Evolutionary conservation across 1,140 invertebrate species (phyloP).

Genomic region (Drosophila arizonae): DNA sequence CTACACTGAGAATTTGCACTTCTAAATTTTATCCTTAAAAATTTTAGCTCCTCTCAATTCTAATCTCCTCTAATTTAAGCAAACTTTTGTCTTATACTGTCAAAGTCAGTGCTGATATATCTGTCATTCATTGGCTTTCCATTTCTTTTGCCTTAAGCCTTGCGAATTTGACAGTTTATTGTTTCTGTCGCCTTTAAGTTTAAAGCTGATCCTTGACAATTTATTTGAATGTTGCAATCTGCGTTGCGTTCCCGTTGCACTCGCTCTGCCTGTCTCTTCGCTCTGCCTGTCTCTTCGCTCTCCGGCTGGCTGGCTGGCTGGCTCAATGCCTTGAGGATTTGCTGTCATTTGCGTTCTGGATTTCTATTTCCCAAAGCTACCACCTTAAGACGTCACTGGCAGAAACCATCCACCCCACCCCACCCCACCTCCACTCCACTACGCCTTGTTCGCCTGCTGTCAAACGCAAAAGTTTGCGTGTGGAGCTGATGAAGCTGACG

Average conservation of each 20-base stretch:
- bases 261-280: too few species aligned
- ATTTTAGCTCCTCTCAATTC: too few species aligned
- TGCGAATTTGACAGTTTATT: constrained; percentile 4
- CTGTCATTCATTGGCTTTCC: constrained; percentile 1
- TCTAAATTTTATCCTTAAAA: too few species aligned
- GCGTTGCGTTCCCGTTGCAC: constrained; percentile 26
- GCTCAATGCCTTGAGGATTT: constrained; percentile 67
- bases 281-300: too few species aligned
- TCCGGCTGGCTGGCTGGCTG: not conserved
- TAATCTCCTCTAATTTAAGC: too few species aligned
- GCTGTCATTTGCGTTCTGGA: constrained; percentile 66
- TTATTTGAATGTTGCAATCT: constrained; percentile 70
- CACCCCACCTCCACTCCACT: not conserved
- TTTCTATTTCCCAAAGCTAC: constrained; percentile 15
- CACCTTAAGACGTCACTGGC: not conserved
- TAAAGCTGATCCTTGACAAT: constrained; percentile 59
- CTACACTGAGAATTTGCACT: too few species aligned
- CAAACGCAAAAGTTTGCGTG: constrained; percentile 70
- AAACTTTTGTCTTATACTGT: too few species aligned
- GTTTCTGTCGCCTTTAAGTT: constrained; percentile 24
- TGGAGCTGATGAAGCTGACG: constrained; percentile 18
- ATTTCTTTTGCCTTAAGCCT: constrained; percentile 1
- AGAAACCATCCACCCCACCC: not conserved
- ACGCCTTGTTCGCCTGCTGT: constrained; percentile 30
- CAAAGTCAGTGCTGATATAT: not conserved